Evolutionary conservation across 1,140 invertebrate genomes (phyloP).

Genomic region (Drosophila nikananu): DNA sequence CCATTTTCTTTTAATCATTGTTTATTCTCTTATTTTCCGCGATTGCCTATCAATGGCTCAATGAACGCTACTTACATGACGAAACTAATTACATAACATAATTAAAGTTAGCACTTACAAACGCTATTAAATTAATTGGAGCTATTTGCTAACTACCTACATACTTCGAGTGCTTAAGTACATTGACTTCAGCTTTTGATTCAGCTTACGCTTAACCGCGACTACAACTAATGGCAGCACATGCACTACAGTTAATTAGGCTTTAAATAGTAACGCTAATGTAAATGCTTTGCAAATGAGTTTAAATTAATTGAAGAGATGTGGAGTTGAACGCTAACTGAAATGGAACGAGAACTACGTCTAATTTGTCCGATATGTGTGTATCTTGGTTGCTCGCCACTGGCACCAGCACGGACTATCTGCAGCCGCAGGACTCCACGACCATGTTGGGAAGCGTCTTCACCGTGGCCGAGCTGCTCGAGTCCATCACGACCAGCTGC

Average conservation of each 20-base stretch:
- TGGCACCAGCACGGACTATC: conserved; percentile 86
- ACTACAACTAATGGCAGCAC: conserved; percentile 73
- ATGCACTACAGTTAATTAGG: conserved; percentile 37
- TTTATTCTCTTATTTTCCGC: conserved; percentile 31
- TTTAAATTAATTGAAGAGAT: conserved; percentile 64
- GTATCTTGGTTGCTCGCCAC: conserved; percentile 1
- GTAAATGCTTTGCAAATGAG: conserved; percentile 64
- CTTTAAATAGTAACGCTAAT: conserved; percentile 52
- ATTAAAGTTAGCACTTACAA: conserved; percentile 22
- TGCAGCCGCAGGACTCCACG: conserved; percentile 93
- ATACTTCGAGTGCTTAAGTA: conserved; percentile 72
- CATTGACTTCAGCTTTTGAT: conserved; percentile 51
- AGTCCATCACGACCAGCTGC: conserved; percentile 90
- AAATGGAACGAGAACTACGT: conserved; percentile 38
- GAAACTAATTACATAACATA: conserved; percentile 16
- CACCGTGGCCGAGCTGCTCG: conserved; percentile 90
- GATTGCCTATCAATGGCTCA: conserved; percentile 21
- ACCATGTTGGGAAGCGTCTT: conserved; percentile 93
- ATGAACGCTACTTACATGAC: conserved; percentile 31
- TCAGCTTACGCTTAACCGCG: conserved; percentile 33
- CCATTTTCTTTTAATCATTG: neutral
- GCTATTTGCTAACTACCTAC: conserved; percentile 60
- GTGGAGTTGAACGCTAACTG: conserved; percentile 27
- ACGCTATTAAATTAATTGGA: conserved; percentile 35
- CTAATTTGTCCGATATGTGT: conserved; percentile 67